Evolutionary conservation across 2,797 vertebrate species (phyloP), one percentile per base, ranked within the genome.

Genomic region (Knipowitschia caucasica): DNA sequence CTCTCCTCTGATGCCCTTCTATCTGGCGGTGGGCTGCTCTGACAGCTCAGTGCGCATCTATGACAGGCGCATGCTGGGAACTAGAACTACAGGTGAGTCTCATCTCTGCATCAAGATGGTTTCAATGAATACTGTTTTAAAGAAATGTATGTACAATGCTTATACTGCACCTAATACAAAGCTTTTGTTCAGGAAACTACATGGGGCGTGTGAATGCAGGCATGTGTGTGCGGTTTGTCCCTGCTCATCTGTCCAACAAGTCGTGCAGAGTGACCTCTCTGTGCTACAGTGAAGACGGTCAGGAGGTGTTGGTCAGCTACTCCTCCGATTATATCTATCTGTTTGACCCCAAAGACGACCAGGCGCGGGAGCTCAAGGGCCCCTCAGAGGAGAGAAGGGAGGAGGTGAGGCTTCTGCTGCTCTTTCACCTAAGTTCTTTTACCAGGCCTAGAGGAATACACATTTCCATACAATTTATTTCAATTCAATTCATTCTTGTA

Each of bases 31-130:
- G 59, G 97, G 96, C 55, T 99, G 97, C 78, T 98, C 97, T 1
- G 97, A 99, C 85, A 98, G 97, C 87, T 97, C 97, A 0, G 96
- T 99, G 56, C 91, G 95, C 75, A 98, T 98, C 86, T 98, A 95
- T 39, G 97, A 99, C 83, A 83, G 97, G 38, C 90, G 96, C 56
- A 96, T 98, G 95, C 91, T 99, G 72, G 95, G 95, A 50, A 98
- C 96, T 59, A 93, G 95, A 89, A 94, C 95, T 36, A 97, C 95
- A 77, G 94, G 96, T 98, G 78, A 78, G 45, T 18, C 26, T 5
- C 31, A 31, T 47, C 7, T n/a, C 24, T 6, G 26, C 5, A 11
- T n/a, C 6, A 7, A 7, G 23, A 25, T 43, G 20, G 11, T 25
- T 43, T 43, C n/a, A 45, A 12, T 5, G 7, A 46, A 15, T 46